phyloP scores from a whole-genome alignment of 2,113 vertebrate genomes.

The Rhombomys opimus region DNA sequence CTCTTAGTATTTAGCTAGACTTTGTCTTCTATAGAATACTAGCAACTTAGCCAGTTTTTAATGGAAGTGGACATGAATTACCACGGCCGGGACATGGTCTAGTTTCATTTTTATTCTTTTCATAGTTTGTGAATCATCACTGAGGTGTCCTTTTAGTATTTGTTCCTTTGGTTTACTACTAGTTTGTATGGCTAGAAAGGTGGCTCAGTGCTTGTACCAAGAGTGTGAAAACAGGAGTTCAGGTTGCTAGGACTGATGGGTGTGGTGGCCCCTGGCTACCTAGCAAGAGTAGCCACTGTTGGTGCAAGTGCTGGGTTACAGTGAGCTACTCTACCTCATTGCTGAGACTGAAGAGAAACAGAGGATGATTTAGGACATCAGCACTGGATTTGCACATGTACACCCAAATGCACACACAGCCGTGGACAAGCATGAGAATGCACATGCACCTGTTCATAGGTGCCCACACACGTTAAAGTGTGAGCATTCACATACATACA shows the following conservation, averaged over 20 bases:
- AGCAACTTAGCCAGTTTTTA: background rate
- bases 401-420: background rate
- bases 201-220: background rate
- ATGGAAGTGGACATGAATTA: background rate
- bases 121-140: conserved; percentile 14
- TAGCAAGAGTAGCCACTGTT: background rate
- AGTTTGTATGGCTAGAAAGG: too few species aligned
- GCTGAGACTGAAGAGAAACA: background rate
- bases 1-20: conserved; percentile 10
- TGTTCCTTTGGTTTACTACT: background rate
- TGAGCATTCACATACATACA: too few species aligned
- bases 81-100: background rate
- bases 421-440: background rate
- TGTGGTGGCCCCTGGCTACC: background rate
- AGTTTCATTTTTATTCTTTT: background rate
- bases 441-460: background rate
- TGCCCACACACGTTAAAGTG: background rate
- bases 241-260: background rate
- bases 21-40: background rate
- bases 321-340: background rate
- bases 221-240: background rate
- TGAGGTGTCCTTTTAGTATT: conserved; percentile 41
- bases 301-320: background rate
- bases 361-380: background rate
- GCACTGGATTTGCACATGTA: background rate